phyloP scores from a whole-genome alignment of 2,888 invertebrate genomes.

The Cacoxenus indagator region DNA sequence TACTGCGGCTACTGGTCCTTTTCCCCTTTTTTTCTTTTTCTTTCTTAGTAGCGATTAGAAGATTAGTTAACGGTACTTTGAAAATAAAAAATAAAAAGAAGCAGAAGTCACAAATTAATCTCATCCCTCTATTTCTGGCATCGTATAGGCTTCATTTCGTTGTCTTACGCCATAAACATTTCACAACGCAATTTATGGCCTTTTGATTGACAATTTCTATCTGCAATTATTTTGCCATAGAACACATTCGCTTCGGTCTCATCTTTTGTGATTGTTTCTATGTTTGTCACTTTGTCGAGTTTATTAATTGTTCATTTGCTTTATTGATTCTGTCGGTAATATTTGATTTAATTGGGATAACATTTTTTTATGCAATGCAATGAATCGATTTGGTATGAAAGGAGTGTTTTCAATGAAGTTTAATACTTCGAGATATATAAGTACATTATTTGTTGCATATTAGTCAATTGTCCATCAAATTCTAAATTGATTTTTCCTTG shows the following conservation, averaged over 20 bases:
- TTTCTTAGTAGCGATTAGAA: background rate
- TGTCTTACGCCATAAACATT: background rate
- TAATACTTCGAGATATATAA: too few species aligned
- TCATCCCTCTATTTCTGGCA: too few species aligned
- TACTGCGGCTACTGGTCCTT: too few species aligned
- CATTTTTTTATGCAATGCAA: slow-evolving; percentile 24
- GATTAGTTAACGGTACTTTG: background rate
- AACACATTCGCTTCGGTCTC: slow-evolving; percentile 60
- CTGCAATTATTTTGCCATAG: slow-evolving; percentile 59
- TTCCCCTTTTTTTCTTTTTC: background rate
- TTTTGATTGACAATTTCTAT: slow-evolving; percentile 57
- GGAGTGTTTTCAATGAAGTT: background rate
- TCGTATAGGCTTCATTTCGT: background rate
- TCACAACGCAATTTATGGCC: slow-evolving; percentile 49
- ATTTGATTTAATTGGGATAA: slow-evolving; percentile 53
- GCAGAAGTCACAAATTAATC: too few species aligned
- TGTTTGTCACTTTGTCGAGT: slow-evolving; percentile 56
- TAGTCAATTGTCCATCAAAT: too few species aligned
- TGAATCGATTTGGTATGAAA: slow-evolving; percentile 8
- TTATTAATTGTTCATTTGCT: slow-evolving; percentile 56
- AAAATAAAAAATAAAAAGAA: too few species aligned
- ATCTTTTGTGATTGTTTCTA: slow-evolving; percentile 61
- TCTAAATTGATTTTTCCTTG: too few species aligned
- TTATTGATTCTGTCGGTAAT: slow-evolving; percentile 38
- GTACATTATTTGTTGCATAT: too few species aligned